Evolutionary conservation across 2,888 invertebrate genomes (phyloP).

Genomic region (Gibbula magus): DNA sequence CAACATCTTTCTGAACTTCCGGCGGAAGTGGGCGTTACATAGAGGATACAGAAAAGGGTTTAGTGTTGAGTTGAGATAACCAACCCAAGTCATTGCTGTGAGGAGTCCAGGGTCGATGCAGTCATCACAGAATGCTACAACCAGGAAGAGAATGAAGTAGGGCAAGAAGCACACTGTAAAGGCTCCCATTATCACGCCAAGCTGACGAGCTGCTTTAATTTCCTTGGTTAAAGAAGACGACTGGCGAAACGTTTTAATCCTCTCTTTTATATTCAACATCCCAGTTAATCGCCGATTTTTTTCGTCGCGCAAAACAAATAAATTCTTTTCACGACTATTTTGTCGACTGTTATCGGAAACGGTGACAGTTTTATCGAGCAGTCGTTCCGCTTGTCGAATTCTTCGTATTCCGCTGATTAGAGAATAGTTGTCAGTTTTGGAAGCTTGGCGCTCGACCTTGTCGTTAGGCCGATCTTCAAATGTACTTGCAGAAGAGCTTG

Average conservation of each 20-base stretch:
- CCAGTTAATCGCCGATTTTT: conserved; percentile 48
- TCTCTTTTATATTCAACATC: conserved; percentile 55
- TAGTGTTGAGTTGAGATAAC: conserved; percentile 77
- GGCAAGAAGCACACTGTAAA: conserved; percentile 80
- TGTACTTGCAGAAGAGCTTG: conserved; percentile 41
- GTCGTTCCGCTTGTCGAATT: conserved; percentile 53
- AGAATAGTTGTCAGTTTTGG: conserved; percentile 49
- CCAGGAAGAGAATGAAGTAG: conserved; percentile 79
- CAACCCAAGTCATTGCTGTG: conserved; percentile 77
- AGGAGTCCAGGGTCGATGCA: conserved; percentile 76
- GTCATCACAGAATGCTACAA: conserved; percentile 77
- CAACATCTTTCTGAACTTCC: conserved; percentile 73
- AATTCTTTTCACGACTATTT: conserved; percentile 26
- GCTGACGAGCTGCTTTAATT: conserved; percentile 78
- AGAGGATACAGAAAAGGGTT: conserved; percentile 78
- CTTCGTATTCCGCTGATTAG: conserved; percentile 53
- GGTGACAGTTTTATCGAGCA: conserved; percentile 56
- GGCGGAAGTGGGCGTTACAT: conserved; percentile 77
- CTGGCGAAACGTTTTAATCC: conserved; percentile 62
- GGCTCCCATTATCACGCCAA: conserved; percentile 80
- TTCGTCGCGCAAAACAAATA: conserved; percentile 55
- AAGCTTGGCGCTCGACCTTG: conserved; percentile 14
- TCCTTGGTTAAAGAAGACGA: conserved; percentile 70
- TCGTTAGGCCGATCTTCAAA: conserved; percentile 37
- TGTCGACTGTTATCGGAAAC: conserved; percentile 39